These are phyloP conservation scores for Panulirus ornatus DNA, from an alignment of 1,140 invertebrate genomes.

Conservation along the genomic window DNA sequence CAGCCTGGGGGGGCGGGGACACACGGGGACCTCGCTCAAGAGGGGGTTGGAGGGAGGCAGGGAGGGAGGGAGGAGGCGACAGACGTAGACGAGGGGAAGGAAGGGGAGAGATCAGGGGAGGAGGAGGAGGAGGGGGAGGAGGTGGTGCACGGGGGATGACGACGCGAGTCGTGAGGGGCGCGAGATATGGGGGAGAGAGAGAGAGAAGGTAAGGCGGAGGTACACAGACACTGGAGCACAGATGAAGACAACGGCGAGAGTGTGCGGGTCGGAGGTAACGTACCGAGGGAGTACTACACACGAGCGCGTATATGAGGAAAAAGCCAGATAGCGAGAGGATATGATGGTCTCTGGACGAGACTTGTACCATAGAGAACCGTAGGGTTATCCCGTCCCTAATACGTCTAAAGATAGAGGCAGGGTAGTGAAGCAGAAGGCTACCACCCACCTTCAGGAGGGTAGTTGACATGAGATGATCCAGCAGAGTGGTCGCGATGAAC, in stretches of 20 bases:
- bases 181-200: background rate
- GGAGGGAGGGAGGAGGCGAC: background rate
- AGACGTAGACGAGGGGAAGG: background rate
- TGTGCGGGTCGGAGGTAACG: too few relatives aligned
- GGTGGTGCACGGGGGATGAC: background rate
- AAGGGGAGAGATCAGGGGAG: background rate
- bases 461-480: too few relatives aligned
- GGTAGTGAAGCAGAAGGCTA: too few relatives aligned
- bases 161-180: background rate
- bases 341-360: background rate
- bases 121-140: background rate
- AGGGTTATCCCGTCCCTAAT: too few relatives aligned
- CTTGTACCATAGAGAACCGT: too few relatives aligned
- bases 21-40: too few relatives aligned
- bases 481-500: too few relatives aligned
- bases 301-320: background rate
- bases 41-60: background rate
- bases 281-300: background rate
- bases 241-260: too few relatives aligned
- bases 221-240: too few relatives aligned
- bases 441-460: too few relatives aligned
- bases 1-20: background rate
- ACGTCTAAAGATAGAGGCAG: too few relatives aligned
- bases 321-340: background rate
- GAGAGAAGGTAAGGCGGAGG: slow-evolving; percentile 8